Evolutionary conservation across 2,113 vertebrate species (phyloP).

Genomic region (human): DNA sequence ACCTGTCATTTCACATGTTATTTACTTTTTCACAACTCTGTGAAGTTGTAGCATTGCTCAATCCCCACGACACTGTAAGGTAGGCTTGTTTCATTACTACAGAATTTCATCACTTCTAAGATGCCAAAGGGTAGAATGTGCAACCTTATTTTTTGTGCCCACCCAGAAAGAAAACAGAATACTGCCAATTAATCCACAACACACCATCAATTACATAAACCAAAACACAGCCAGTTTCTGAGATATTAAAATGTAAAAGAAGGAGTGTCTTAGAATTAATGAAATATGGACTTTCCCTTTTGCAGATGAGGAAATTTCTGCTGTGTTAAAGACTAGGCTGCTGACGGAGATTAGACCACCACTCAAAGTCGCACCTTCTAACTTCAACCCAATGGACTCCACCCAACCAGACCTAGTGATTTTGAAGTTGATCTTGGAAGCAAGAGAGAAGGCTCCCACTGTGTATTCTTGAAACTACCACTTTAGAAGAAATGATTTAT

Average conservation of each 20-base stretch:
- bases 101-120: not conserved
- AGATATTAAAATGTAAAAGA: not conserved
- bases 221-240: not conserved
- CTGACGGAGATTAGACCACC: not conserved
- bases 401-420: not conserved
- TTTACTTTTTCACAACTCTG: not conserved
- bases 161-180: conserved; percentile 25
- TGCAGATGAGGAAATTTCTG: not conserved
- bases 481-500: not conserved
- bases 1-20: accelerated
- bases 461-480: not conserved
- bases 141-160: not conserved
- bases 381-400: not conserved
- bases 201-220: not conserved
- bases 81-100: no score
- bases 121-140: not conserved
- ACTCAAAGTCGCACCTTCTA: not conserved
- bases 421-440: not conserved
- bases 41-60: not conserved
- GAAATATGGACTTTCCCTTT: not conserved
- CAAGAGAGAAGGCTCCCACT: not conserved
- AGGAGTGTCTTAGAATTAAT: not conserved
- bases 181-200: not conserved
- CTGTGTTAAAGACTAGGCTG: not conserved
- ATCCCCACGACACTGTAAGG: not conserved